Percentiles rank a stretch among this genome's conserved stretches.
phyloP scores from a whole-genome alignment of 2,797 vertebrate species.

The Halcyon chelicuti region DNA sequence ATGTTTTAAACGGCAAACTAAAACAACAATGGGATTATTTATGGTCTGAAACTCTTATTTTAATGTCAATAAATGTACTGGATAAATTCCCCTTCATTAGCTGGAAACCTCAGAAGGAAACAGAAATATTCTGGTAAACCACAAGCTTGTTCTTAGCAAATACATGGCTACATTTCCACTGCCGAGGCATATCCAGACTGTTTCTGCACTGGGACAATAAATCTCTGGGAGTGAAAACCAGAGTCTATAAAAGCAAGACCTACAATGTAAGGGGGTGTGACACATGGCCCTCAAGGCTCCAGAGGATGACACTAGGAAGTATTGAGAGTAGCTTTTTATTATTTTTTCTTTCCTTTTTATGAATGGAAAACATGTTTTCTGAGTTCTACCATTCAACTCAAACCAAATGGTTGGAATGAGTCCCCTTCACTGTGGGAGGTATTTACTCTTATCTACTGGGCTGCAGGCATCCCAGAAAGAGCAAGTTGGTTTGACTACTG shows the following conservation, averaged over 20 bases:
- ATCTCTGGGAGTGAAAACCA: constrained; percentile 50
- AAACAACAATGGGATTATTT: constrained; percentile 65
- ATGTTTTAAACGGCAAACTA: constrained; percentile 60
- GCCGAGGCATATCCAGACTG: not conserved
- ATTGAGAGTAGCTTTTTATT: not conserved
- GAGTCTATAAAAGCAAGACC: constrained; percentile 38
- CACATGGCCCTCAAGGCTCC: constrained; percentile 18
- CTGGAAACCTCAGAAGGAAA: constrained; percentile 73
- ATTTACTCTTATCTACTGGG: not conserved
- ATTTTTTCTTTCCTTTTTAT: not conserved
- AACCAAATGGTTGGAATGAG: constrained; percentile 6
- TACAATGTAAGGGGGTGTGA: constrained; percentile 38
- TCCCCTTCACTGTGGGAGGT: not conserved
- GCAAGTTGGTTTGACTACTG: not conserved
- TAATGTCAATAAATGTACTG: constrained; percentile 70
- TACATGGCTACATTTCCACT: constrained; percentile 58
- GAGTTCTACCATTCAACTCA: not conserved
- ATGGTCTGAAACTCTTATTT: constrained; percentile 65
- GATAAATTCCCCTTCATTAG: constrained; percentile 75
- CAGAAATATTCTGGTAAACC: constrained; percentile 74
- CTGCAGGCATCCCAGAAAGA: not conserved
- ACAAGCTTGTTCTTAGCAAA: constrained; percentile 68
- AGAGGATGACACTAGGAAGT: constrained; percentile 21
- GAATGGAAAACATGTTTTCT: constrained; percentile 30
- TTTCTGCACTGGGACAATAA: constrained; percentile 54